phyloP scores from a whole-genome alignment of 2,797 vertebrate species.

The Lophotriccus pileatus region DNA sequence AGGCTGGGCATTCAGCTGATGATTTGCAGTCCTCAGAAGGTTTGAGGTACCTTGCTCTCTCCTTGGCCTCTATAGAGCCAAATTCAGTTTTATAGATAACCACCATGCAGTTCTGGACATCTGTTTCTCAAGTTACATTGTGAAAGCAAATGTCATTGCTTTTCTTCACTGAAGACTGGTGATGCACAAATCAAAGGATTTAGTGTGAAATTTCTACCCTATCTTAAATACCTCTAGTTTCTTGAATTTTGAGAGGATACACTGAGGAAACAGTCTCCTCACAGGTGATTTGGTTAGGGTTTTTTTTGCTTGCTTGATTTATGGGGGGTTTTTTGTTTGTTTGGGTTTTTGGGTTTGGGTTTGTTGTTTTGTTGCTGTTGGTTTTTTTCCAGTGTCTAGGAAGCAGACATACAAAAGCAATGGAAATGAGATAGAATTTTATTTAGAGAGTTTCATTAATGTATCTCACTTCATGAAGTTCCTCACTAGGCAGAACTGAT shows the following conservation, averaged over 20 bases:
- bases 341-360: not conserved
- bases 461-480: not conserved
- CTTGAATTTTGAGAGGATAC: not conserved
- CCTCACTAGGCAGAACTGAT: not conserved
- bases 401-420: not conserved
- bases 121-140: not conserved
- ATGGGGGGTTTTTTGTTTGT: not conserved
- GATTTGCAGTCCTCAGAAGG: not conserved
- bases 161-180: not conserved
- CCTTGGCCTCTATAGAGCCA: not conserved
- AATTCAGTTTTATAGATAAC: not conserved
- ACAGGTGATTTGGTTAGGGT: not conserved
- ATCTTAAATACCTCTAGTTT: not conserved
- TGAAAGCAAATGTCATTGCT: not conserved
- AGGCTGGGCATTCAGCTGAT: not conserved
- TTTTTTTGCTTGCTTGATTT: not conserved
- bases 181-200: not conserved
- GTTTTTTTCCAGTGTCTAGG: not conserved
- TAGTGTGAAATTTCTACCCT: not conserved
- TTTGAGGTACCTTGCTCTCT: not conserved
- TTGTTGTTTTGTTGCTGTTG: no score
- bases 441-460: not conserved
- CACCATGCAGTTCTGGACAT: not conserved
- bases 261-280: not conserved
- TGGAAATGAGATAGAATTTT: not conserved